These are phyloP conservation scores for Sebastolobus alascanus DNA, from an alignment of 2,797 vertebrate genomes.

Conservation along the genomic window DNA sequence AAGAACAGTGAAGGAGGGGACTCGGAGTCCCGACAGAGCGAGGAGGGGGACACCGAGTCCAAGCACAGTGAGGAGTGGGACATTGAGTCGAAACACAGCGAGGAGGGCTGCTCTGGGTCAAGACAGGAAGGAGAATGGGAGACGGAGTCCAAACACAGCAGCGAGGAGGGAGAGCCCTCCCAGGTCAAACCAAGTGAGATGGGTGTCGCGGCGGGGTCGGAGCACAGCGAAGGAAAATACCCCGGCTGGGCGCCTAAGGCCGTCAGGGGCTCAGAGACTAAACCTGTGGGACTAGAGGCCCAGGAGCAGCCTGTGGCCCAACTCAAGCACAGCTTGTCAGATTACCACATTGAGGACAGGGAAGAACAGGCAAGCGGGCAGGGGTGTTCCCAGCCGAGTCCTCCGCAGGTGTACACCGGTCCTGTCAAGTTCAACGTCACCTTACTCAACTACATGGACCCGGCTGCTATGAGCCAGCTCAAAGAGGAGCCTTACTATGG, in stretches of 20 bases:
- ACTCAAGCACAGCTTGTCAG: constrained; percentile 75
- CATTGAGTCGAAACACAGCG: constrained; percentile 81
- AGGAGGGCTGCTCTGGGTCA: constrained; percentile 74
- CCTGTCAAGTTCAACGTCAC: constrained; percentile 90
- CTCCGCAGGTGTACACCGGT: constrained; percentile 57
- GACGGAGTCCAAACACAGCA: constrained; percentile 72
- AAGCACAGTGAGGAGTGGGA: constrained; percentile 85
- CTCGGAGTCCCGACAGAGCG: constrained; percentile 75
- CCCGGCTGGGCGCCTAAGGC: constrained; percentile 49
- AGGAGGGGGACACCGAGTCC: constrained; percentile 81
- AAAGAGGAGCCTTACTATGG: constrained; percentile 98
- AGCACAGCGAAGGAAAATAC: constrained; percentile 66
- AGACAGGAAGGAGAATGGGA: constrained; percentile 78
- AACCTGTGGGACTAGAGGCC: constrained; percentile 37
- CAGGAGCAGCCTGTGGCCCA: constrained; percentile 70
- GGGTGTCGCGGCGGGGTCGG: constrained; percentile 20
- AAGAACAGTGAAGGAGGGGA: constrained; percentile 81
- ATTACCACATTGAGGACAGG: constrained; percentile 72
- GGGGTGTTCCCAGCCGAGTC: constrained; percentile 78
- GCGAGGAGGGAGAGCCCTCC: constrained; percentile 75
- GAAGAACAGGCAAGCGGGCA: constrained; percentile 60
- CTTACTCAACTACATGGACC: constrained; percentile 98
- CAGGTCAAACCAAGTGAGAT: constrained; percentile 48
- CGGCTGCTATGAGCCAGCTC: constrained; percentile 90
- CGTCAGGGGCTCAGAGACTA: constrained; percentile 30